Conservation (phyloP, 2,888 invertebrate genomes). For the Lycophotia porphyrea region DNA sequence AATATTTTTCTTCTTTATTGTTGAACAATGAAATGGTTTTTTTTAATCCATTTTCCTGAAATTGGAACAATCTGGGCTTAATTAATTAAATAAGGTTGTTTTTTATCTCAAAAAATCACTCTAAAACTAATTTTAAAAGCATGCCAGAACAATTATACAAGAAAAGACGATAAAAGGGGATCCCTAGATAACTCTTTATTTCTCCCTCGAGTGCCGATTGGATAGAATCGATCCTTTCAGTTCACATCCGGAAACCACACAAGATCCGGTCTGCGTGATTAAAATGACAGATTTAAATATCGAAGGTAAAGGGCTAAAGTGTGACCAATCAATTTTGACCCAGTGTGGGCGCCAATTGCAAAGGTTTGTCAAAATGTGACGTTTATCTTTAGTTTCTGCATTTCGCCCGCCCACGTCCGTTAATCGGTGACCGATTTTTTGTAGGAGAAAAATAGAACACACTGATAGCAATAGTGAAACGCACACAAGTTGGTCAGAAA, state of each 20-base stretch:
- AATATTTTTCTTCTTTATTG: too few species aligned
- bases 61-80: neutral
- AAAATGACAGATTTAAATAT: conserved; percentile 45
- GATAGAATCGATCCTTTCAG: conserved; percentile 12
- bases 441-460: too few species aligned
- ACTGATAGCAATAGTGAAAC: too few species aligned
- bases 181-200: conserved; percentile 13
- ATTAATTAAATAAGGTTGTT: neutral
- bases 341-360: neutral
- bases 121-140: neutral
- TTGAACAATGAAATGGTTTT: neutral
- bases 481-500: too few species aligned
- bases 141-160: neutral
- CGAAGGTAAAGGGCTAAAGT: neutral
- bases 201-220: neutral
- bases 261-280: conserved; percentile 12
- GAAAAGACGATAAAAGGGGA: neutral
- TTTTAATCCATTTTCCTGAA: neutral
- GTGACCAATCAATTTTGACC: neutral
- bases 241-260: conserved; percentile 1
- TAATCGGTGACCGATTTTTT: too few species aligned
- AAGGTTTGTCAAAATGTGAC: neutral
- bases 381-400: neutral
- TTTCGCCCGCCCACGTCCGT: too few species aligned
- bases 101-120: neutral